Evolutionary conservation across 2,797 vertebrate genomes (phyloP), one percentile per base, ranked within the genome.

Genomic region (Erethizon dorsatum): DNA sequence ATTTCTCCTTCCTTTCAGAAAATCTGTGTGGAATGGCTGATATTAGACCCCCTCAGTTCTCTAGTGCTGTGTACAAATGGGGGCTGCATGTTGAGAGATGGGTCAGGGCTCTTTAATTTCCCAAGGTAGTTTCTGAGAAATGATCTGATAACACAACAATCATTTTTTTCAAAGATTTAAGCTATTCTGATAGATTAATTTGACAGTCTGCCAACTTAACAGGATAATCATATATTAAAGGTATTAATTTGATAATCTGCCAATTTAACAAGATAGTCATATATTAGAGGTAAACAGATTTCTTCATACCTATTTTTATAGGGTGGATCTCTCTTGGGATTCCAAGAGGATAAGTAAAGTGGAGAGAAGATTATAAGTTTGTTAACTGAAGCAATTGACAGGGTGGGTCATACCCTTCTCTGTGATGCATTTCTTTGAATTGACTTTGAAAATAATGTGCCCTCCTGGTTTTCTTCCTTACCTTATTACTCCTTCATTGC

Each of bases 51-150:
- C 45, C 69, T 78, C 28, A 5, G 0, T 10, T 90, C 52, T 90
- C 13, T 41, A 59, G n/a, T 24, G 80, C 67, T 28, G 5, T 33
- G 33, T 24, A 6, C n/a, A 45, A 26, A 17, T 4, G 37, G 73
- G 61, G 33, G 2, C 20, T 31, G 13, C 7, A 4, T 26, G 20
- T 79, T 52, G 2, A 13, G 31, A 93, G 17, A 77, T 52, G 63
- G 45, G n/a, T 54, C 47, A 80, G 86, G 71, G 7, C 24, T 79
- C 47, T 84, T 41, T 50, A 4, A 86, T 67, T 52, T 71, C 15
- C 26, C 37, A n/a, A 45, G 52, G 26, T 37, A 26, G 28, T 57
- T 94, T 89, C 93, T 95, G 88, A 95, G 50, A 96, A 80, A 73
- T 71, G 52, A 41, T 52, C 75, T 57, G 78, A 57, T 41, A 75